Evolutionary conservation across 2,797 vertebrate genomes (phyloP), one percentile per base, ranked within the genome.

Genomic region (Notolabrus celidotus): DNA sequence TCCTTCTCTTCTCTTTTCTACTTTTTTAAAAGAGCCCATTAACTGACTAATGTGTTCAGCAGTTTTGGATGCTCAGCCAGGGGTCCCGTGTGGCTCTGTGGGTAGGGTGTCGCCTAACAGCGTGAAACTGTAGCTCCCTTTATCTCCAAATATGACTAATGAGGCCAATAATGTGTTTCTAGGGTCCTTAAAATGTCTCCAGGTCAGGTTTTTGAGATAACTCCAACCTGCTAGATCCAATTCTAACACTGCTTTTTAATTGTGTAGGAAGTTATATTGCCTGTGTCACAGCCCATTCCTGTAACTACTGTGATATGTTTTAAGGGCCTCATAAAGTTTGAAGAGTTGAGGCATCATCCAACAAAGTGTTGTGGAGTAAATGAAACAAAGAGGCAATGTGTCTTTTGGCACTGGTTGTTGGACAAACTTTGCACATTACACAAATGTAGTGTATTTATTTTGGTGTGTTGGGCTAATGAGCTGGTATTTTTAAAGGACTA

Each of bases 31-130:
- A 67, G 63, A 66, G 67, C 58, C 74, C 57, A 84, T 87, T 83
- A 82, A 87, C 71, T 61, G 36, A 10, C 51, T 91, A 82, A 89
- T 91, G 86, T 69, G 54, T 88, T 88, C 69, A 82, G 80, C 87
- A 89, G 88, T 39, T 76, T 67, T 73, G 33, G 41, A 33, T 74
- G 55, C 65, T 42, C 76, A 74, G 74, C 73, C 86, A 83, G 77
- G 27, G 61, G 71, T 86, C 71, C 22, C 45, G 74, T 63, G 66
- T 47, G 78, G 65, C 75, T 74, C 58, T 3, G 16, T 57, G 59
- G 82, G 58, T 67, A 17, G 52, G 53, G 58, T 72, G 71, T 83
- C 72, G 71, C 71, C 71, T 83, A 33, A 75, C 82, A 83, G 71
- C 77, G 38, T 67, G 72, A 70, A 31, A 45, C 50, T 45, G 27